Conservation (phyloP, 2,113 vertebrate genomes). For the Ceyx margarethae region DNA sequence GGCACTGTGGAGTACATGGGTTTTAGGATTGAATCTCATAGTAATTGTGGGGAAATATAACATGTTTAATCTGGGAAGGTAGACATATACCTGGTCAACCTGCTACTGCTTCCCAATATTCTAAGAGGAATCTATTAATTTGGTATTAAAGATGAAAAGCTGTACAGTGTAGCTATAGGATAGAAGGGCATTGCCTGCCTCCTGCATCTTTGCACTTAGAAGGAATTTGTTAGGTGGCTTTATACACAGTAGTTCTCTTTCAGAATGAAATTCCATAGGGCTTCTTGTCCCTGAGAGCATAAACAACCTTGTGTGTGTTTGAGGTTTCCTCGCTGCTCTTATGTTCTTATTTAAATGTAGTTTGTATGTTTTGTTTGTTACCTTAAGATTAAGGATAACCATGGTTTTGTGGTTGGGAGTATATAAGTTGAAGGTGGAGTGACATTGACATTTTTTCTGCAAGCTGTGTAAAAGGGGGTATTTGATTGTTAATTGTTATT, state of each 20-base stretch:
- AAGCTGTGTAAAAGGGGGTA: neutral
- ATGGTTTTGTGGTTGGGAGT: neutral
- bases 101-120: neutral
- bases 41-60: neutral
- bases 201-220: neutral
- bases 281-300: neutral
- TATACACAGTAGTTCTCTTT: neutral
- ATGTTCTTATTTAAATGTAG: neutral
- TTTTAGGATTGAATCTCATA: neutral
- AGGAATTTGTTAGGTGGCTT: neutral
- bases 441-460: neutral
- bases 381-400: neutral
- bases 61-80: neutral
- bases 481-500: neutral
- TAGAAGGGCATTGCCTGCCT: neutral
- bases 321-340: neutral
- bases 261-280: neutral
- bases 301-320: neutral
- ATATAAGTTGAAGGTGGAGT: neutral
- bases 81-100: neutral
- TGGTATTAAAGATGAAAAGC: neutral
- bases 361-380: neutral
- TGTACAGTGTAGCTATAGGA: neutral
- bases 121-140: neutral
- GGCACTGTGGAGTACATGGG: neutral